Evolutionary conservation across 2,888 invertebrate genomes (phyloP), one percentile per base, ranked within the genome.

Genomic region (Drosophila atripex): DNA sequence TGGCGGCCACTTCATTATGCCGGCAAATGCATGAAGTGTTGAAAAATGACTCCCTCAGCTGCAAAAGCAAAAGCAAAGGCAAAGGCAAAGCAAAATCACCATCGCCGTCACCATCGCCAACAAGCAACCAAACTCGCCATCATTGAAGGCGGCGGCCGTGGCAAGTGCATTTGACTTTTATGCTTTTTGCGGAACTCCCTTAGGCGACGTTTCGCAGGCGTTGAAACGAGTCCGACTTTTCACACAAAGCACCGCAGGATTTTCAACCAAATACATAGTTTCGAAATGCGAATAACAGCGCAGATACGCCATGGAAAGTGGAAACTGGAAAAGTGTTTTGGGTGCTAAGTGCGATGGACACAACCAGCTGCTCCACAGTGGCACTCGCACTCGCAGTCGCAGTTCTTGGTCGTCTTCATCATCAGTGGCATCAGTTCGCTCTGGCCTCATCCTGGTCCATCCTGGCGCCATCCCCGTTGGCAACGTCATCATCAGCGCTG

Each of bases 161-260:
- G 72, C 75, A 84, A 88, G 78, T 86, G 84, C 84, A 82, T 88
- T 88, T 88, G 89, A 88, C 87, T 88, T 88, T 88, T 82, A 89
- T 88, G 78, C 76, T 75, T 68, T 56, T 68, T 61, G 69, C 63
- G 16, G 53, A 63, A 70, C 64, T 59, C 52, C 52, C 65, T 73
- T 69, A 21, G 61, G 80, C 80, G 80, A 66, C 66, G 46, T 52
- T 55, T 55, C 52, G 45, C 71, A 83, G 69, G 86, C 71, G 86
- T 79, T 86, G 84, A 84, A 86, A 76, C 80, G 80, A 76, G 77
- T 84, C 77, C 75, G 84, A 65, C 73, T 86, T 77, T 78, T 58
- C 68, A 61, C 84, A 83, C 84, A 86, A 84, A 80, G 71, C 77
- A 83, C 88, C 86, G 69, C 83, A 73, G 79, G 83, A 80, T 85